Evolutionary conservation across 2,888 invertebrate genomes (phyloP).

Genomic region (Lasioglossum marginatum): DNA sequence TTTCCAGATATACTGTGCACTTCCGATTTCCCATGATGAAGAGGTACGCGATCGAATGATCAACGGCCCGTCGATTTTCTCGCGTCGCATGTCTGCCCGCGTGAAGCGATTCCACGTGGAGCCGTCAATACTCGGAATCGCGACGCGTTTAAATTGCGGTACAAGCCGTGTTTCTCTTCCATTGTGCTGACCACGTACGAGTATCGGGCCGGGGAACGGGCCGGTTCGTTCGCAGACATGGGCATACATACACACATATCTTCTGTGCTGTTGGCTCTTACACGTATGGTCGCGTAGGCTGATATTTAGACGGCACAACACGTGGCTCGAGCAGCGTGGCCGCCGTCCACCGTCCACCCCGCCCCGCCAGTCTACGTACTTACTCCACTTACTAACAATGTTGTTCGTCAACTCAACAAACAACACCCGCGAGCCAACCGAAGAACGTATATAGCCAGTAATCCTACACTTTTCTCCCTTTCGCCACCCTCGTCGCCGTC

Average conservation of each 20-base stretch:
- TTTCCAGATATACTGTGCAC: no score
- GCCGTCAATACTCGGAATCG: slow-evolving; percentile 60
- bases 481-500: slow-evolving; percentile 17
- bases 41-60: not conserved
- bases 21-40: not conserved
- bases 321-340: slow-evolving; percentile 31
- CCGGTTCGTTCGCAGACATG: slow-evolving; percentile 22
- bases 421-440: slow-evolving; percentile 60
- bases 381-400: slow-evolving; percentile 74
- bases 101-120: slow-evolving; percentile 42
- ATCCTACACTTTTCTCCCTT: slow-evolving; percentile 63
- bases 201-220: slow-evolving; percentile 14
- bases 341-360: slow-evolving; percentile 24
- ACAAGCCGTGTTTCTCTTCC: slow-evolving; percentile 59
- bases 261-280: slow-evolving; percentile 20
- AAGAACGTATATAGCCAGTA: slow-evolving; percentile 61
- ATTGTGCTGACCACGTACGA: slow-evolving; percentile 67
- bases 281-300: slow-evolving; percentile 41
- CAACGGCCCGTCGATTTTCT: slow-evolving; percentile 16
- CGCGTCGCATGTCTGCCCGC: slow-evolving; percentile 10
- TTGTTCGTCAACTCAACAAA: slow-evolving; percentile 70
- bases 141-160: slow-evolving; percentile 62
- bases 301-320: slow-evolving; percentile 67
- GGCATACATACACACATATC: slow-evolving; percentile 23
- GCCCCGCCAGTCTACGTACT: slow-evolving; percentile 4